phyloP scores from a whole-genome alignment of 2,113 vertebrate genomes.

The Aegithalos caudatus region DNA sequence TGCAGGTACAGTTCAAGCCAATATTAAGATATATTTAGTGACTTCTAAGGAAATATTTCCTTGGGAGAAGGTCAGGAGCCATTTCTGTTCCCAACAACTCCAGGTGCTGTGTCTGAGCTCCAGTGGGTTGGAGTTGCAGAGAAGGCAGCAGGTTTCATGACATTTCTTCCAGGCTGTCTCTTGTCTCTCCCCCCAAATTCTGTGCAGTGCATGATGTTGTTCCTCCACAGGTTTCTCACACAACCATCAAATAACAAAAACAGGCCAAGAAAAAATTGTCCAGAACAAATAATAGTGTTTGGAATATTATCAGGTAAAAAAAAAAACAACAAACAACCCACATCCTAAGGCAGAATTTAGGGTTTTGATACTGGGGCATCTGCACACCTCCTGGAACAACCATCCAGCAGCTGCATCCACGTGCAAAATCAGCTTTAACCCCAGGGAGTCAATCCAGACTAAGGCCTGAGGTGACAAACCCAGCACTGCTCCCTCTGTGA shows the following conservation, averaged over 20 bases:
- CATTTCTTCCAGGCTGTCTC: neutral
- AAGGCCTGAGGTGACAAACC: neutral
- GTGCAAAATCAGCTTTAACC: neutral
- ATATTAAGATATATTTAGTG: neutral
- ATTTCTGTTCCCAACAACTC: neutral
- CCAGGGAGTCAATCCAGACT: neutral
- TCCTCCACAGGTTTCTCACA: neutral
- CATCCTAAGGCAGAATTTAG: neutral
- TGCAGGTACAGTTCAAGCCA: neutral
- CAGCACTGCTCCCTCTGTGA: neutral
- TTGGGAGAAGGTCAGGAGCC: neutral
- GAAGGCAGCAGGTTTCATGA: neutral
- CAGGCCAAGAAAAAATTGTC: neutral
- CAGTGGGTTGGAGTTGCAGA: neutral
- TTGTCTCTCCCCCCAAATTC: neutral
- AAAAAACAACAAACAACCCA: too few species aligned
- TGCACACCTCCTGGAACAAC: neutral
- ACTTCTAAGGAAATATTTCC: neutral
- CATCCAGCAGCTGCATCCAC: neutral
- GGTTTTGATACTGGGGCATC: neutral
- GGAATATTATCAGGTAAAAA: neutral
- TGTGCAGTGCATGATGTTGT: neutral
- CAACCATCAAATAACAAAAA: neutral
- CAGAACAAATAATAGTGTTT: neutral
- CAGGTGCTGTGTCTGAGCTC: neutral